Base-by-base conservation (phyloP, 2,113 vertebrate species). In the Strigops habroptila region DNA sequence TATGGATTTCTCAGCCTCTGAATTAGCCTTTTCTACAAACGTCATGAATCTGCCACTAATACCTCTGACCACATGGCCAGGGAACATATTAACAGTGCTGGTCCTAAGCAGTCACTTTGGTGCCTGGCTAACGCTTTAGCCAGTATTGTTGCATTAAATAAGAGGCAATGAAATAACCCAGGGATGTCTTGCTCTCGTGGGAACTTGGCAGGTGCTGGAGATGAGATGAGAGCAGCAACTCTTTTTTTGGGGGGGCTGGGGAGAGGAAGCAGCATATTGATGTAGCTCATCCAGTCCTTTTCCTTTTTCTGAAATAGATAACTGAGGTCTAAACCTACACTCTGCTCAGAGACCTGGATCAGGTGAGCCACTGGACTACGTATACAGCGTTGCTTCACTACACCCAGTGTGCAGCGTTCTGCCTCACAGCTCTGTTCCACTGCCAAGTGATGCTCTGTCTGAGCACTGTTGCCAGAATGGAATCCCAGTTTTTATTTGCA, bases 331-430 rank as follows among this genome's bases (percentile, higher is more conserved):
- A 79, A 84, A 5, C 22, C 15, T 21, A 12, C 10, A n/a, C 3
- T 44, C 24, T 39, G 9, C 55, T 49, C 35, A 39, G 49, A 73
- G 51, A 68, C 43, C 31, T 33, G 59, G 59, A 71, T 65, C 18
- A 57, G 48, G 52, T 68, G 39, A 43, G 30, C 51, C 30, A 52
- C 79, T 48, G 65, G 27, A 13, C 18, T 12, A 22, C 0, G 0
- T n/a, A 12, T 12, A 25, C 28, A 70, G 14, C 14, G 7, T 17
- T 18, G 30, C 39, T 21, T 27, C 57, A 41, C 0, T 0, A 30
- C 51, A 35, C 12, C 31, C 2, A 1, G 13, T 15, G 52, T 11
- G 19, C 71, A 43, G 12, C 1, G 39, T 62, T 46, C 62, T 92
- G 80, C 43, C 67, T 28, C 6, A 1, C 15, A 35, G 46, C 62